Conservation (phyloP, 1,140 invertebrate species). For the Papilio machaon region DNA sequence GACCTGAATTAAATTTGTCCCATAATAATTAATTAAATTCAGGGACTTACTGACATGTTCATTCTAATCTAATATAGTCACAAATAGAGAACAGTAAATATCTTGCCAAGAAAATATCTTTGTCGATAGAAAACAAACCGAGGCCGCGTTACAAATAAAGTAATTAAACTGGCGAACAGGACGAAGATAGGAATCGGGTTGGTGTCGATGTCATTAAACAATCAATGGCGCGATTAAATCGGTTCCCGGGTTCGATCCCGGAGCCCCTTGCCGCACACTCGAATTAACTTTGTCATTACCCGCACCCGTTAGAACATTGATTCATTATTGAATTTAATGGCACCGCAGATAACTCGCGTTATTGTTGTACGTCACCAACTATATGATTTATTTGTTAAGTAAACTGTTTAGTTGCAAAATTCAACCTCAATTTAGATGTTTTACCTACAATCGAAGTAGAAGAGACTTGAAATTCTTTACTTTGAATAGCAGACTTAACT, state of each 20-base stretch:
- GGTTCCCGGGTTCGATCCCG: conserved; percentile 47
- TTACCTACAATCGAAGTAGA: neutral
- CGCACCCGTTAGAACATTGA: conserved; percentile 43
- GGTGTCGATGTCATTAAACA: conserved; percentile 55
- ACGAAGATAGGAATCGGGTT: conserved; percentile 45
- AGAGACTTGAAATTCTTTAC: neutral
- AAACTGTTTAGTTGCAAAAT: neutral
- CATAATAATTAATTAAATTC: neutral
- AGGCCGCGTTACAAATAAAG: conserved; percentile 52
- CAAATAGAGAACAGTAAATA: neutral
- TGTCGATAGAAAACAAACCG: conserved; percentile 27
- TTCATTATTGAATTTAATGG: conserved; percentile 59
- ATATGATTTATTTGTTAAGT: conserved; percentile 30
- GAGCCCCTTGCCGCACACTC: conserved; percentile 42
- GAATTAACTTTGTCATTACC: conserved; percentile 53
- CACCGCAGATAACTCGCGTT: conserved; percentile 31
- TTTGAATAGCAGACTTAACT: neutral
- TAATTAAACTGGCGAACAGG: conserved; percentile 52
- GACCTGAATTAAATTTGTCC: neutral
- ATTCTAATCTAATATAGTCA: neutral
- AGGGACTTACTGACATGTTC: neutral
- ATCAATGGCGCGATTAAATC: conserved; percentile 57
- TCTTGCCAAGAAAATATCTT: conserved; percentile 22
- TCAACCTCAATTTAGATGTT: neutral
- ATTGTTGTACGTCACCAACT: conserved; percentile 5